Conservation (phyloP, 2,888 invertebrate species). For the Acleris holmiana region DNA sequence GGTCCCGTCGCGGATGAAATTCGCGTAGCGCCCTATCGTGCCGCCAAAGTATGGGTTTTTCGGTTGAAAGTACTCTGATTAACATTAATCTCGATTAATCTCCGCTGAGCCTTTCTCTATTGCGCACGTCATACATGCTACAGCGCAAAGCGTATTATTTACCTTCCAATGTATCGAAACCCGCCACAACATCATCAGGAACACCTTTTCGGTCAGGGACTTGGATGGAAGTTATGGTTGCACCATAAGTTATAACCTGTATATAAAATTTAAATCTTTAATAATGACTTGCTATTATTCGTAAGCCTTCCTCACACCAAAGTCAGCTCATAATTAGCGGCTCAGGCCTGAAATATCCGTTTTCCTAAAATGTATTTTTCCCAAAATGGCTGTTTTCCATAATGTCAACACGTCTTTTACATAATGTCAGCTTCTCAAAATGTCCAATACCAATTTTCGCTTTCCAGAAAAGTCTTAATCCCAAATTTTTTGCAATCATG, state of each 20-base stretch:
- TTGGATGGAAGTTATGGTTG: slow-evolving; percentile 90
- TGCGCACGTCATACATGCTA: background rate
- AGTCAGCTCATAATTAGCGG: too few relatives aligned
- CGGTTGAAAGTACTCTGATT: slow-evolving; percentile 86
- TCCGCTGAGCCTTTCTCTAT: background rate
- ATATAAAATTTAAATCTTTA: slow-evolving; percentile 6
- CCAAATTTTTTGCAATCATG: too few relatives aligned
- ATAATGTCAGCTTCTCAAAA: too few relatives aligned
- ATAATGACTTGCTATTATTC: too few relatives aligned
- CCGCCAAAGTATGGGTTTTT: slow-evolving; percentile 95
- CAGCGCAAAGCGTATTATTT: slow-evolving; percentile 1
- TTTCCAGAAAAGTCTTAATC: too few relatives aligned
- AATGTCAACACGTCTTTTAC: too few relatives aligned
- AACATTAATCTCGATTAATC: background rate
- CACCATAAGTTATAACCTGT: slow-evolving; percentile 92
- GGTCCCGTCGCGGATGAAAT: slow-evolving; percentile 89
- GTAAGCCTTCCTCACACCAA: too few relatives aligned
- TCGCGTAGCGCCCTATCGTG: slow-evolving; percentile 94
- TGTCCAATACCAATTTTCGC: too few relatives aligned
- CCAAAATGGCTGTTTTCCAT: too few relatives aligned
- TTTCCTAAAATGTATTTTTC: too few relatives aligned
- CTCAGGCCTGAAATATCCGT: too few relatives aligned
- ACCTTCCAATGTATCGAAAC: slow-evolving; percentile 92
- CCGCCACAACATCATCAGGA: slow-evolving; percentile 90
- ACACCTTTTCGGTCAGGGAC: slow-evolving; percentile 90